Base-by-base conservation (phyloP, 2,113 vertebrate genomes). In the Elephas maximus region DNA sequence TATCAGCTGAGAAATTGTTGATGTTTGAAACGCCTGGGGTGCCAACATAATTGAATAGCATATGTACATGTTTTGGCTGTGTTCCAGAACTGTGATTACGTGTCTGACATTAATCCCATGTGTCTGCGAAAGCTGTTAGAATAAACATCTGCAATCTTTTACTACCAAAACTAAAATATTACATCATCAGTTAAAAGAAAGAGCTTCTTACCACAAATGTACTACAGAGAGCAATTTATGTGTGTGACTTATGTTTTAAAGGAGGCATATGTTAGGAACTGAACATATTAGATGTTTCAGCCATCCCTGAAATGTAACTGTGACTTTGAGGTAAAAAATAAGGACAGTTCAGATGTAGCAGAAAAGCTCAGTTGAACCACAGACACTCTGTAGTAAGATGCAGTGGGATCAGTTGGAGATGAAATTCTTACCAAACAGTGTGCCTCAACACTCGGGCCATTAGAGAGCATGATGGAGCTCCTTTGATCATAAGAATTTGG, bases 1-100 rank as follows among this genome's bases (percentile, higher is more conserved):
- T 83, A 85, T 90, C 67, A 92, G 62, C 90, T 76, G 63, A 91
- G 67, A 51, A 89, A 51, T 90, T 91, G 1, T 63, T 95, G 88
- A 62, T 96, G 90, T 96, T 78, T 98, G 92, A 77, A 92, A 65
- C 88, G 97, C 77, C 84, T 97, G 63, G 80, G 63, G 84, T 82
- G 94, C 88, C 71, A 33, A 0, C 18, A 23, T 85, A 97, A 92
- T 69, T 88, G 95, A 95, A 94, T 1, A 96, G 62, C 60, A n/a
- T 57, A 67, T 53, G 77, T 37, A 21, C 44, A 85, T 69, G 4
- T 41, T 23, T 73, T 44, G 6, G 69, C 89, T 18, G 51, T 57
- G 57, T 14, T 93, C 93, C 94, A 91, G 24, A 80, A 48, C 51
- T 80, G 85, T 21, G 91, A 76, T 93, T 88, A 69, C 0, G 0